Conservation (phyloP, 2,113 vertebrate species). For the Agapornis roseicollis region DNA sequence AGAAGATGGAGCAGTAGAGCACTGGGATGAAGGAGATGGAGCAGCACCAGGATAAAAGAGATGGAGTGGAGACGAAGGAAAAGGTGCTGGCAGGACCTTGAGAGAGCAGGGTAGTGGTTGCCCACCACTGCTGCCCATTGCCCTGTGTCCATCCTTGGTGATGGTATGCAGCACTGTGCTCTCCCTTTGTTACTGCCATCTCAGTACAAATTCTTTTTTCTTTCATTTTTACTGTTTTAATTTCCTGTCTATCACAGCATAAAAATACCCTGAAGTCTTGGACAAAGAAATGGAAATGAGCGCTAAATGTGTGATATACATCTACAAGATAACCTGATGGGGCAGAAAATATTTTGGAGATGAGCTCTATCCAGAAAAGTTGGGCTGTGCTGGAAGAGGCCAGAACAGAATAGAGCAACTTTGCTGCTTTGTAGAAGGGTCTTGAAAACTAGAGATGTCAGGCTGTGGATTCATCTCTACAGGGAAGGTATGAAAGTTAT, state of each 20-base stretch:
- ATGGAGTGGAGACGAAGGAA: neutral
- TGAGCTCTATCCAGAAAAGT: neutral
- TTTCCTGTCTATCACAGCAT: neutral
- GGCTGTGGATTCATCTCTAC: neutral
- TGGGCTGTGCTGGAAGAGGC: neutral
- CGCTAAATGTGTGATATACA: neutral
- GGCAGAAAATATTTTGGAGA: neutral
- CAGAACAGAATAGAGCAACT: neutral
- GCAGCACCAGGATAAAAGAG: neutral
- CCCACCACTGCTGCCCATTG: neutral
- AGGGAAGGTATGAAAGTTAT: neutral
- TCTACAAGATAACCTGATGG: neutral
- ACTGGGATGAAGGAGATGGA: neutral
- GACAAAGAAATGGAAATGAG: neutral
- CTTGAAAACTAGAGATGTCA: neutral
- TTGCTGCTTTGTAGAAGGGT: neutral
- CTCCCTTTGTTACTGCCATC: neutral
- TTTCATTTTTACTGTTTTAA: neutral
- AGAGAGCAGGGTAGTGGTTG: neutral
- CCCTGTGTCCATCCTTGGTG: neutral
- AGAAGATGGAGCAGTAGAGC: neutral
- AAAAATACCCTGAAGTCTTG: rapidly evolving
- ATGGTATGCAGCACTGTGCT: rapidly evolving
- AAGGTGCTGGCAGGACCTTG: neutral
- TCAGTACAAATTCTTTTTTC: neutral